Percentiles rank a stretch among this genome's conserved stretches.
Conservation (phyloP, 2,113 vertebrate genomes). For the crab-eating macaque (Macaca fascicularis) region T2T-MFA8v1.1 NC_088385.1:110050501-110051000, state of each 20-base stretch:
- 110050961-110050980: neutral
- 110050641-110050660: neutral
- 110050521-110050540: neutral
- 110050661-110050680: neutral
- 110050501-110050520: neutral
- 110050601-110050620: neutral
- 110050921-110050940: neutral
- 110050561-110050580: neutral
- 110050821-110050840: neutral
- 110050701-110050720: neutral
- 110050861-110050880: neutral
- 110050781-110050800: neutral
- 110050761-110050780: neutral
- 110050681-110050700: neutral
- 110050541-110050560: neutral
- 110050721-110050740: neutral
- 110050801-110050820: neutral
- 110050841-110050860: neutral
- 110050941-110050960: neutral
- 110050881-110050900: neutral
- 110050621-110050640: neutral
- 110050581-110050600: neutral
- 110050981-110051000: neutral
- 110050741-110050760: neutral
- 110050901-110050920: neutral